Conservation (phyloP, 2,888 invertebrate species). For the Drosophila histrio region DNA sequence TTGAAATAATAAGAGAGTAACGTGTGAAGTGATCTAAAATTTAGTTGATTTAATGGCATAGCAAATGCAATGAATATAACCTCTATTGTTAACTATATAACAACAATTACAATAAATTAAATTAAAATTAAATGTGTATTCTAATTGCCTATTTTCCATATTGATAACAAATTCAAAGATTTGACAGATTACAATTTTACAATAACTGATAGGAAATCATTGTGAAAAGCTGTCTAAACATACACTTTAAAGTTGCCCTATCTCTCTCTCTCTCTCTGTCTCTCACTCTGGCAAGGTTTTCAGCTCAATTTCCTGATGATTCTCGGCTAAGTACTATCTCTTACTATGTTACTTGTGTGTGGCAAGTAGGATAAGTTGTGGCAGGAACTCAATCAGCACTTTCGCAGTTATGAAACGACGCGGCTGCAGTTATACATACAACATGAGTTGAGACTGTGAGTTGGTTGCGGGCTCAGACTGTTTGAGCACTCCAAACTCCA, state of each 20-base stretch:
- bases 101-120: no score
- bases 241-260: conserved; percentile 10
- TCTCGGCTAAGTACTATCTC: conserved; percentile 11
- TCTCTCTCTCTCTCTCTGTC: neutral
- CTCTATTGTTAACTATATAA: no score
- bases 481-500: conserved; percentile 26
- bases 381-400: conserved; percentile 62
- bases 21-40: no score
- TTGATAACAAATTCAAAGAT: no score
- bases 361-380: conserved; percentile 47
- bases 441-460: conserved; percentile 12
- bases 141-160: no score
- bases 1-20: no score
- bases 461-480: conserved; percentile 24
- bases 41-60: no score
- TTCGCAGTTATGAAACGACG: conserved; percentile 54
- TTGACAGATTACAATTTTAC: neutral
- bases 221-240: neutral
- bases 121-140: no score
- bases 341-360: conserved; percentile 4
- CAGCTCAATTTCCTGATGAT: conserved; percentile 43
- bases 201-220: neutral
- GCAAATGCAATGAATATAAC: no score
- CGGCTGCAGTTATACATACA: conserved; percentile 32
- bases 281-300: conserved; percentile 3